phyloP scores from a whole-genome alignment of 2,888 invertebrate species.

The Hydraecia micacea region DNA sequence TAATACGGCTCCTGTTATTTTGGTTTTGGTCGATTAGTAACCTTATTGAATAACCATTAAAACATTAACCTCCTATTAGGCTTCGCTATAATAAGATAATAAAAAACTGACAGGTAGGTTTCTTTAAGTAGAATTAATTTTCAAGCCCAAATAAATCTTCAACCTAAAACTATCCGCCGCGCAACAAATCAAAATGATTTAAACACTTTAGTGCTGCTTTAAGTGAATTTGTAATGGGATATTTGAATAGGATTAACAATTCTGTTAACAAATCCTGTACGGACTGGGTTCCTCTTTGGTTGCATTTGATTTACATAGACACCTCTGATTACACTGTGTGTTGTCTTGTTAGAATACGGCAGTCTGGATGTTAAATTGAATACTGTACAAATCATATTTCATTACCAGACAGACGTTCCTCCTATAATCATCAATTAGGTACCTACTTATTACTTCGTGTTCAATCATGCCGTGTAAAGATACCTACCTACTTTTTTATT shows the following conservation, averaged over 20 bases:
- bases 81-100: neutral
- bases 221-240: slow-evolving; percentile 61
- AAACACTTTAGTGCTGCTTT: slow-evolving; percentile 47
- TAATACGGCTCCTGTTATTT: neutral
- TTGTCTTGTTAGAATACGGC: slow-evolving; percentile 2
- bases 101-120: neutral
- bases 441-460: neutral
- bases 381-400: no score
- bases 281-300: slow-evolving; percentile 24
- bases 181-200: slow-evolving; percentile 53
- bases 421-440: no score
- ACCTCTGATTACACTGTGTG: slow-evolving; percentile 31
- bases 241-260: slow-evolving; percentile 67
- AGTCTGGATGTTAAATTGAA: slow-evolving; percentile 4
- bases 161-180: slow-evolving; percentile 21
- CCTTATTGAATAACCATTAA: neutral
- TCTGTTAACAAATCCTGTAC: slow-evolving; percentile 52
- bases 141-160: slow-evolving; percentile 5
- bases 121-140: slow-evolving; percentile 1
- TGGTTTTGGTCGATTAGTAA: neutral
- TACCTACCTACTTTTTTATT: neutral
- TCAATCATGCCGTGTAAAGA: neutral
- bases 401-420: no score
- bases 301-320: slow-evolving; percentile 49
- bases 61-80: neutral